A percentile compares a stretch with the other conserved stretches of the same genome.
Evolutionary conservation across 2,888 invertebrate genomes (phyloP).

Genomic region (Venusia cambrica): DNA sequence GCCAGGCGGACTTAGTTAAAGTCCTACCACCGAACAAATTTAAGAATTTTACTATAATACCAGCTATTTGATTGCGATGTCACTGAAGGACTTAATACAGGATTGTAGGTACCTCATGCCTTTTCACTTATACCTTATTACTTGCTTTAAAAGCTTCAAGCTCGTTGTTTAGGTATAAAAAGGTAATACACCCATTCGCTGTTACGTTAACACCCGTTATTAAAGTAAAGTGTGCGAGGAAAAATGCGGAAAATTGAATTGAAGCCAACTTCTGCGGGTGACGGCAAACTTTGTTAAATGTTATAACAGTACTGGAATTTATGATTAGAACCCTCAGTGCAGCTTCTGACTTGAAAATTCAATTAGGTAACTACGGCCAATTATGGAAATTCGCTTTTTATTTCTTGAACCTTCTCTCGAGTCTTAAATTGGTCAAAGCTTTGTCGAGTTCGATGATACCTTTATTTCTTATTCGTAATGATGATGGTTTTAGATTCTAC

Average conservation of each 20-base stretch:
- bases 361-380: constrained; percentile 42
- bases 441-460: constrained; percentile 1
- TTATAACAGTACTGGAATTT: constrained; percentile 56
- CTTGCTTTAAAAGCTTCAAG: too few relatives aligned
- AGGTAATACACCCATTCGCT: constrained; percentile 38
- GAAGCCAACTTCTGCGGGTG: constrained; percentile 57
- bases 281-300: constrained; percentile 61
- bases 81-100: too few relatives aligned
- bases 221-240: constrained; percentile 34
- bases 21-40: too few relatives aligned
- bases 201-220: constrained; percentile 39
- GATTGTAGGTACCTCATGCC: too few relatives aligned
- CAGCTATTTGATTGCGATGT: too few relatives aligned
- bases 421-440: constrained; percentile 12
- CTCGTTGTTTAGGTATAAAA: constrained; percentile 35
- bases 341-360: constrained; percentile 48
- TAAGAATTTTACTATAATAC: too few relatives aligned
- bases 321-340: constrained; percentile 53
- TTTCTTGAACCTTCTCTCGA: constrained; percentile 15
- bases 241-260: constrained; percentile 42
- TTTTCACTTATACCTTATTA: constrained; percentile 2
- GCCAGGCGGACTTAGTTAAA: too few relatives aligned
- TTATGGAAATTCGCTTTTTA: constrained; percentile 32
- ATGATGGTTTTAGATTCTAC: too few relatives aligned
- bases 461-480: constrained; percentile 3